Base-by-base conservation (phyloP, 2,797 vertebrate genomes). In the Crax fasciolata region DNA sequence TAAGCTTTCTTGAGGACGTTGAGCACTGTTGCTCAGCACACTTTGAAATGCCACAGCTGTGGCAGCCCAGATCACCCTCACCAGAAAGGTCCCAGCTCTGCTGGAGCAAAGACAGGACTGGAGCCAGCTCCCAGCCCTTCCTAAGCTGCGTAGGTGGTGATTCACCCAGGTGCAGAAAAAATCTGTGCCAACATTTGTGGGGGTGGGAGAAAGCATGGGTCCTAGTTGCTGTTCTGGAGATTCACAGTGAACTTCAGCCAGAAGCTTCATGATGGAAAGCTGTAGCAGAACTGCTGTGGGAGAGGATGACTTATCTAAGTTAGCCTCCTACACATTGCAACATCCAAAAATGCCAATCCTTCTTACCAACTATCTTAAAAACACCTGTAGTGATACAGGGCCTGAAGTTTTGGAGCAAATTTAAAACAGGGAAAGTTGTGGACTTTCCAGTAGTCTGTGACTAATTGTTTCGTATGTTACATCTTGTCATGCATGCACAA, bases 141-240 rank as follows among this genome's bases (percentile, higher is more conserved):
- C 38, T 49, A 59, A 52, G 14, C 1, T 0, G 11, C 0, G 3
- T 63, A 24, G 20, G 41, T 74, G 27, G 14, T 66, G 61, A 41
- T 85, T 87, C 74, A 77, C 14, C 5, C 2, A 19, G 38, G 21
- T 67, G 48, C 63, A 9, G 11, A 67, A 63, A 71, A 87, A 87
- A 39, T 30, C 39, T 18, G 13, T n/a, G 51, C 15, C 67, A 70
- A 2, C 3, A 0, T 79, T 51, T 63, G 35, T 19, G 61, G 57
- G 16, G 5, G 6, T 0, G 0, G 19, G 32, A 75, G 28, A 61
- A 75, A 75, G 81, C 61, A 51, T 0, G 0, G 6, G 9, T 54
- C 24, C 10, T 1, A 0, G 14, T 65, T 5, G 5, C 28, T 48
- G 16, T 12, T 28, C 5, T n/a, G 16, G 44, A 15, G 13, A 28